Conservation (phyloP, 2,797 vertebrate genomes). For the Danio kyathit region DNA sequence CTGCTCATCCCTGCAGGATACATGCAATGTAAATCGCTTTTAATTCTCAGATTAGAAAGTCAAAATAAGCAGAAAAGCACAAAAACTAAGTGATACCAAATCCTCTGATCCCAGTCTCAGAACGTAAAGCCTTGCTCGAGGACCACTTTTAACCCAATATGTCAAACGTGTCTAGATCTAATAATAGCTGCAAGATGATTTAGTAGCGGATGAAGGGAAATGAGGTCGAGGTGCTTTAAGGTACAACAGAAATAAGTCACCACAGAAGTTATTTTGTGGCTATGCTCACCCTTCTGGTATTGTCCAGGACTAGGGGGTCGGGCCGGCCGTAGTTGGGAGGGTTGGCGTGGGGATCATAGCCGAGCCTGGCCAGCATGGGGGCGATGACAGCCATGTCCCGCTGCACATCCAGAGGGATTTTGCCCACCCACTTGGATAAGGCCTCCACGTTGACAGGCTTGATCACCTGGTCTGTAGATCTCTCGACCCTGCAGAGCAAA, state of each 20-base stretch:
- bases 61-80: slow-evolving; percentile 39
- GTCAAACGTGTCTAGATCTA: not conserved
- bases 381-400: slow-evolving; percentile 94
- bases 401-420: slow-evolving; percentile 93
- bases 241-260: slow-evolving; percentile 5
- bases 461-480: slow-evolving; percentile 98
- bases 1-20: not conserved
- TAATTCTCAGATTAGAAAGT: slow-evolving; percentile 11
- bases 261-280: not conserved
- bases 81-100: slow-evolving; percentile 30
- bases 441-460: slow-evolving; percentile 97
- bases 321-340: slow-evolving; percentile 95
- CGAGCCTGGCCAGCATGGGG: slow-evolving; percentile 94
- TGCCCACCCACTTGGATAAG: slow-evolving; percentile 97
- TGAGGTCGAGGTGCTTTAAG: not conserved
- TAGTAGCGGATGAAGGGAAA: not conserved
- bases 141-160: slow-evolving; percentile 21
- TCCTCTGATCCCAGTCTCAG: slow-evolving; percentile 50
- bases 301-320: slow-evolving; percentile 93
- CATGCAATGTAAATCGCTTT: slow-evolving; percentile 19
- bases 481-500: slow-evolving; percentile 86
- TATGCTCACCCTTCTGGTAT: slow-evolving; percentile 90
- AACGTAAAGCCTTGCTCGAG: slow-evolving; percentile 41
- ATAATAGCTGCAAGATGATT: slow-evolving; percentile 24
- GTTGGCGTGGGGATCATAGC: slow-evolving; percentile 95